phyloP scores from a whole-genome alignment of 2,113 vertebrate species.

The Ibidorhyncha struthersii region DNA sequence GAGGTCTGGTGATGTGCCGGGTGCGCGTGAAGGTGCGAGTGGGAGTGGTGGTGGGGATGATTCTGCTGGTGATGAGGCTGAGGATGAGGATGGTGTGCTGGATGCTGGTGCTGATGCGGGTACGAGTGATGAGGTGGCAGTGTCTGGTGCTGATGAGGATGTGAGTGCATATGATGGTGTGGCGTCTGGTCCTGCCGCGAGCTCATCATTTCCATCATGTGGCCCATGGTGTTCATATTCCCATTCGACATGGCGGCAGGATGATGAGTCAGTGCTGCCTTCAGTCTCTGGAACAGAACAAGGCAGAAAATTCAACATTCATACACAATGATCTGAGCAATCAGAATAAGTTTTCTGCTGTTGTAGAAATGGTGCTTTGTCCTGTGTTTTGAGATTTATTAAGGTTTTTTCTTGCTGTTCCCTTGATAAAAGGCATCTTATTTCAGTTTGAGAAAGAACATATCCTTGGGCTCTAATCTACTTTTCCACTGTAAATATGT shows the following conservation, averaged over 20 bases:
- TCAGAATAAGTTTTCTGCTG: neutral
- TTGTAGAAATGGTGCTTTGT: neutral
- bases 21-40: constrained; percentile 89
- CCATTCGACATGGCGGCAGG: constrained; percentile 93
- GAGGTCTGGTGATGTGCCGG: constrained; percentile 93
- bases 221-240: constrained; percentile 97
- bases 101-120: constrained; percentile 89
- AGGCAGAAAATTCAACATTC: constrained; percentile 28
- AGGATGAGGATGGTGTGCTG: constrained; percentile 88
- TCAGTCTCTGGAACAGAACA: constrained; percentile 89
- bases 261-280: constrained; percentile 94
- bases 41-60: constrained; percentile 92
- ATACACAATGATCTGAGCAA: neutral
- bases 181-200: constrained; percentile 89
- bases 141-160: constrained; percentile 93
- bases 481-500: neutral
- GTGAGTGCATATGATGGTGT: constrained; percentile 95
- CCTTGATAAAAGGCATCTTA: neutral
- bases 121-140: constrained; percentile 83
- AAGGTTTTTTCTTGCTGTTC: neutral
- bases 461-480: neutral
- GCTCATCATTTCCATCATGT: constrained; percentile 99
- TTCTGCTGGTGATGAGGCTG: constrained; percentile 90
- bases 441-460: neutral
- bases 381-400: neutral